Evolutionary conservation across 1,140 invertebrate genomes (phyloP), one percentile per base, ranked within the genome.

Genomic region (Cyclina sinensis): DNA sequence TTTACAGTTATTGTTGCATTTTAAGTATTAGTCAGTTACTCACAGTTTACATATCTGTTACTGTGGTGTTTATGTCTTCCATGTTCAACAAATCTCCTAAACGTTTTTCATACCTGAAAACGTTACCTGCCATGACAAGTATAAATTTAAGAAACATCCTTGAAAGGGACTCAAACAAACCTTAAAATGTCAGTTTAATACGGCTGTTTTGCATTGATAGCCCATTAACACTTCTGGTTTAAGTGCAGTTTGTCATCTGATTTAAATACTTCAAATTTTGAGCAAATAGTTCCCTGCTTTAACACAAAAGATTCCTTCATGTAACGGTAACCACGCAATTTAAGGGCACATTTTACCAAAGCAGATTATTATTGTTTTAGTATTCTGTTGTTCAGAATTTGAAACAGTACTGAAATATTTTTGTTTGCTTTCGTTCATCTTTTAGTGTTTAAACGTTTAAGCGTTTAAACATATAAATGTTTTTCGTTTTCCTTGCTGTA

Each of bases 281-380:
- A 30, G 30, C 3, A 18, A 18, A 35, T 11, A 65, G 7, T 65
- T 65, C 59, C 7, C 30, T 65, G 59, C 59, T 16, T 18, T 65
- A 65, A 65, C 54, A 57, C 54, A 57, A 57, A 65, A 65, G n/a
- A 4, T 65, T 65, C 27, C n/a, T 73, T 73, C 68, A 24, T 39
- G 68, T 39, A 73, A 46, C 68, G 3, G 68, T n/a, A n/a, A n/a
- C n/a, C n/a, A n/a, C 39, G 39, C 1, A 73, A 73, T 43, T 39
- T 73, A 73, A 73, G 39, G 4, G 35, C 37, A 46, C 68, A 73
- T 73, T 4, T 73, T 73, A 39, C 3, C n/a, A 43, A n/a, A n/a
- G n/a, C 68, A 73, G 7, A 21, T 32, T 11, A 30, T 37, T 32
- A 3, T 30, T 7, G 32, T 3, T 11, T 39, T 35, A 73, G n/a